Evolutionary conservation across 1,140 invertebrate species (phyloP), one percentile per base, ranked within the genome.

Genomic region (Maconellicoccus hirsutus): DNA sequence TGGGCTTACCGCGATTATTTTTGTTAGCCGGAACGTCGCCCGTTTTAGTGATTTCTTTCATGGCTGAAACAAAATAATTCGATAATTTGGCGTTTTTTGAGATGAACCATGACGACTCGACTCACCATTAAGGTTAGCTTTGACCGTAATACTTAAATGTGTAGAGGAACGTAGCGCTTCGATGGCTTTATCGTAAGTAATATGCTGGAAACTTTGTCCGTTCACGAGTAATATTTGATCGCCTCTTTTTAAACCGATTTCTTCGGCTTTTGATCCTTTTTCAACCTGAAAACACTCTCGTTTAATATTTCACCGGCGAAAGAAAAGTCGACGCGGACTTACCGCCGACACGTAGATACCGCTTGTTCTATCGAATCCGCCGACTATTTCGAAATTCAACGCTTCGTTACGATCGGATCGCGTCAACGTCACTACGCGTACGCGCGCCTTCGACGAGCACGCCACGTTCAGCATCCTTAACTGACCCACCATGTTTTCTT

Each of bases 161-260:
- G 96, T 98, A 23, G 94, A 93, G 59, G 92, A 90, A 72, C 89
- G 86, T 0, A 99, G 84, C 70, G 98, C 89, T 79, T 98, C 96
- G 74, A 98, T 83, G 2, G 96, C 96, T 77, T 89, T 87, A 21
- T 89, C 86, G 77, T 94, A 90, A 75, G 87, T 91, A 39, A 98
- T 90, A 78, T 94, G 91, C 77, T 93, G 88, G 79, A 98, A 97
- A 75, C 89, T 96, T 77, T 97, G 92, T 21, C 96, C 94, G 80
- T 99, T 99, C 0, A 98, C 95, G 82, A 98, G 94, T 71, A 98
- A 83, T 73, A 97, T 92, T 82, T 99, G 96, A 84, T 99, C 97
- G 1, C 96, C 96, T 69, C 94, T 83, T 80, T 97, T 97, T 19
- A 99, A 81, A 0, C 97, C 96, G n/a, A 94, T 91, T 77, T 97